phyloP scores from a whole-genome alignment of 1,140 invertebrate species.

The Ceratoteleas bidentatus region DNA sequence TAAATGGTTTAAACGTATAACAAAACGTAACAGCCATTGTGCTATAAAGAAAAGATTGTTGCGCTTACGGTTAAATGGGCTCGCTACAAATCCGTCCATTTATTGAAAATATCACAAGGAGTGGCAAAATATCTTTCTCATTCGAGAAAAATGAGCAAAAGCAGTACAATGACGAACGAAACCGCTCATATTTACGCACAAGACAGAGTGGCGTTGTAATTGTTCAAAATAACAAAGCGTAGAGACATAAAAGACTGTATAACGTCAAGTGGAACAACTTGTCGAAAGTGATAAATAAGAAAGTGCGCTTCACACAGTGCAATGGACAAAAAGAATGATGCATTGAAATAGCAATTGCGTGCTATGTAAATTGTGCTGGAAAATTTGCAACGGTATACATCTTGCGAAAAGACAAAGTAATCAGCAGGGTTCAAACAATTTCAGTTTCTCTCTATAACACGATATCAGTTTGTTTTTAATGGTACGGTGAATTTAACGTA shows the following conservation, averaged over 20 bases:
- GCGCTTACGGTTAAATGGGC: constrained; percentile 9
- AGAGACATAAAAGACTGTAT: constrained; percentile 20
- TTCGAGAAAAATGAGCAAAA: constrained; percentile 38
- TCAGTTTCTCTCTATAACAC: constrained; percentile 32
- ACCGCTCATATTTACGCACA: not conserved
- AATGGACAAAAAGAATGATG: constrained; percentile 55
- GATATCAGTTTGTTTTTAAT: constrained; percentile 23
- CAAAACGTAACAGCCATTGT: constrained; percentile 43
- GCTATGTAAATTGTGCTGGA: constrained; percentile 55
- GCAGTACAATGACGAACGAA: constrained; percentile 24
- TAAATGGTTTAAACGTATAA: constrained; percentile 9
- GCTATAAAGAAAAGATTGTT: constrained; percentile 42
- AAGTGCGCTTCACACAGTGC: constrained; percentile 49
- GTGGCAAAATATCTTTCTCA: constrained; percentile 21
- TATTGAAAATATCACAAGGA: constrained; percentile 26
- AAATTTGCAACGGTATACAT: constrained; percentile 47
- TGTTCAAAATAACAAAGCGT: constrained; percentile 42
- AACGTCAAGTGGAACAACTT: constrained; percentile 39
- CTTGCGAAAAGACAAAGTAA: constrained; percentile 35
- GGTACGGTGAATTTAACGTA: too few relatives aligned
- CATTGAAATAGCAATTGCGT: constrained; percentile 51
- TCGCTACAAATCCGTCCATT: constrained; percentile 32
- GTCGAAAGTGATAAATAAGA: constrained; percentile 61
- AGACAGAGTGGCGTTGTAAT: constrained; percentile 13
- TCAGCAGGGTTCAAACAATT: constrained; percentile 38